Evolutionary conservation across 1,140 invertebrate genomes (phyloP).

Genomic region (Chironomus striatipennis): DNA sequence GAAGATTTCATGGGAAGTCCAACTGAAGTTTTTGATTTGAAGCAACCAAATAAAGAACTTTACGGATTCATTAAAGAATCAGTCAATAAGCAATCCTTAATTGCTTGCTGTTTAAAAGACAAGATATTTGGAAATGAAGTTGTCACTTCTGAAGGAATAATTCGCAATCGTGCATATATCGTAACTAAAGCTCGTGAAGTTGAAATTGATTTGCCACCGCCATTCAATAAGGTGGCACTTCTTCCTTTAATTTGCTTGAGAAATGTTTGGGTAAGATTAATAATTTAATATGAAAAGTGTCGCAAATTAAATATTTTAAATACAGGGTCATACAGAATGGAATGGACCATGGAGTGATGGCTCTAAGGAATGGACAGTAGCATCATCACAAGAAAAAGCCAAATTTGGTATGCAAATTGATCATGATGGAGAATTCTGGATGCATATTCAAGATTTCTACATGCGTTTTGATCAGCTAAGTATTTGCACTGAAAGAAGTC

Average conservation of each 20-base stretch:
- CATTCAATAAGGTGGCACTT: conserved; percentile 65
- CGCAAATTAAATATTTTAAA: no score
- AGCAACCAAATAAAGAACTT: conserved; percentile 75
- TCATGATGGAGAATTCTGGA: conserved; percentile 98
- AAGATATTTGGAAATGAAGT: conserved; percentile 83
- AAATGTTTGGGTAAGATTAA: conserved; percentile 98
- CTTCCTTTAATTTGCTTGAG: conserved; percentile 81
- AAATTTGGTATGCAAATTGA: conserved; percentile 87
- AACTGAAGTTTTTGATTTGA: conserved; percentile 88
- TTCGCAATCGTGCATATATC: conserved; percentile 92
- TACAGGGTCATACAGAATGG: conserved; percentile 97
- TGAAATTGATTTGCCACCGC: conserved; percentile 78
- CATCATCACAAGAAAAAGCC: conserved; percentile 79
- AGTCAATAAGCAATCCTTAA: conserved; percentile 84
- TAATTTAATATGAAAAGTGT: no score
- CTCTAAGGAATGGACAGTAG: conserved; percentile 89
- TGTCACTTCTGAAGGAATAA: conserved; percentile 79
- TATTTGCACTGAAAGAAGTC: conserved; percentile 82
- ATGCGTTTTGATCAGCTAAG: conserved; percentile 71
- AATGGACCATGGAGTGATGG: conserved; percentile 94
- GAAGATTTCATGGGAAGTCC: conserved; percentile 98
- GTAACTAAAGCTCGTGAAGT: conserved; percentile 86
- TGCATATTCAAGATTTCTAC: conserved; percentile 77
- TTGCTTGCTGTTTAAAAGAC: conserved; percentile 95
- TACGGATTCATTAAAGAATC: conserved; percentile 88